These are phyloP conservation scores for Hipparchia sbordonii DNA, from an alignment of 2,888 invertebrate genomes.

Conservation along the genomic window DNA sequence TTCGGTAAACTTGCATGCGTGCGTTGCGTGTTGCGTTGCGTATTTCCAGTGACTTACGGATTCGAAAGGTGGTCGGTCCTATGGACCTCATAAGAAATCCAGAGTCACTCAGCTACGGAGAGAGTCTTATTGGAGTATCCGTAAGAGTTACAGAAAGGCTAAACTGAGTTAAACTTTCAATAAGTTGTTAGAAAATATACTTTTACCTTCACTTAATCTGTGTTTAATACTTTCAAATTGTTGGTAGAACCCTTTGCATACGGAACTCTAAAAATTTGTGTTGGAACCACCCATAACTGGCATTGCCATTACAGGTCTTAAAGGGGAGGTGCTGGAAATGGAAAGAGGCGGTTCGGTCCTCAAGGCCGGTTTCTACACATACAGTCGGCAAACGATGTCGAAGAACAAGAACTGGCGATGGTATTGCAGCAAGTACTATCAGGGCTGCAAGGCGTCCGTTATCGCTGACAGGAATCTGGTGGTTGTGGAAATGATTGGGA, in stretches of 20 bases:
- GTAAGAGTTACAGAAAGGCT: too few relatives aligned
- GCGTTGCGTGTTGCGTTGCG: too few relatives aligned
- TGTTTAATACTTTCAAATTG: too few relatives aligned
- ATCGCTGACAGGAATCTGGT: conserved; percentile 35
- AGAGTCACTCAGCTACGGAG: too few relatives aligned
- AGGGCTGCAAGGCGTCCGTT: conserved; percentile 43
- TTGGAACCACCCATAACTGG: not conserved
- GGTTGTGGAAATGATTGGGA: conserved; percentile 30
- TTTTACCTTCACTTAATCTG: too few relatives aligned
- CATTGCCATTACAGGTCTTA: conserved; percentile 23
- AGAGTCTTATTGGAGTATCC: too few relatives aligned
- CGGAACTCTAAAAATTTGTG: not conserved
- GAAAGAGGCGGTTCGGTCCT: conserved; percentile 27
- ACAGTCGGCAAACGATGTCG: conserved; percentile 32
- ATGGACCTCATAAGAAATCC: too few relatives aligned
- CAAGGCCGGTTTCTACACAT: conserved; percentile 29
- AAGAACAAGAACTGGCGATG: conserved; percentile 35
- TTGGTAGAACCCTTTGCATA: too few relatives aligned
- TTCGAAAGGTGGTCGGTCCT: too few relatives aligned
- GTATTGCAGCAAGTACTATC: conserved; percentile 48
- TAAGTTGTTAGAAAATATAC: too few relatives aligned
- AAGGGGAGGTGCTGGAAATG: conserved; percentile 19
- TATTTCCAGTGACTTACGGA: too few relatives aligned
- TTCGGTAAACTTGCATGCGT: conserved; percentile 3
- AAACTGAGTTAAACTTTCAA: too few relatives aligned